A percentile compares a stretch with the other conserved stretches of the same genome.
These are phyloP conservation scores for Porites evermanni DNA, from an alignment of 92 coral and sea anemone genomes.

Conservation along the genomic window DNA sequence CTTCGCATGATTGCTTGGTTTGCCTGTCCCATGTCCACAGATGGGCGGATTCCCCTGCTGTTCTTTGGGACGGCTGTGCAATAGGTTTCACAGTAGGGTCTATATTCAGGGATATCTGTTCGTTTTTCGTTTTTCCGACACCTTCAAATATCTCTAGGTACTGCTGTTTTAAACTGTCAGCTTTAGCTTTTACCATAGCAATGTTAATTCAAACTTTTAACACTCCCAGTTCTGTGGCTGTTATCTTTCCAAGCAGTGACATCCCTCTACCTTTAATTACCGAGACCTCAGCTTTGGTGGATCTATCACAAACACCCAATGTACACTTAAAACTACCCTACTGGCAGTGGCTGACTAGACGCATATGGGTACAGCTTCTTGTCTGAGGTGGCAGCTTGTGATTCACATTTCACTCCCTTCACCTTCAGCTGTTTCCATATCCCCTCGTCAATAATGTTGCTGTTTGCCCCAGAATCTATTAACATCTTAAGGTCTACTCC, in stretches of 20 bases:
- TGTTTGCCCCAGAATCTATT: too few relatives aligned
- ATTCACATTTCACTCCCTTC: too few relatives aligned
- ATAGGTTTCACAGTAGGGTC: conserved; percentile 51
- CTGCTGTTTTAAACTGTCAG: conserved; percentile 22
- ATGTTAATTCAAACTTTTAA: conserved; percentile 27
- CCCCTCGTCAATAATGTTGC: too few relatives aligned
- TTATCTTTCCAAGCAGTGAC: conserved; percentile 35
- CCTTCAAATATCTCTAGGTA: conserved; percentile 48
- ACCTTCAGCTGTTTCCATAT: too few relatives aligned
- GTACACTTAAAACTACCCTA: neutral
- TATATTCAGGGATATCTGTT: conserved; percentile 37
- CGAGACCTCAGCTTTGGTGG: conserved; percentile 21
- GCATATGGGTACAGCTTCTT: too few relatives aligned
- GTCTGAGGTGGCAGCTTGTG: too few relatives aligned
- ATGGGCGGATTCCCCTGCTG: conserved; percentile 28
- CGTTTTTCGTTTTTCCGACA: conserved; percentile 36
- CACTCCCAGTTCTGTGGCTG: conserved; percentile 37
- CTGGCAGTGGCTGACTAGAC: too few relatives aligned
- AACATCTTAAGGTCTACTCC: too few relatives aligned
- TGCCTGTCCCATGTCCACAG: conserved; percentile 27
- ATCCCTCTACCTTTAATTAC: conserved; percentile 33
- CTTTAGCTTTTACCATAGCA: conserved; percentile 13
- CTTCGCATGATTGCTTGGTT: too few relatives aligned
- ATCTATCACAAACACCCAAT: conserved; percentile 26
- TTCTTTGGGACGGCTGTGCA: conserved; percentile 33